Percentiles rank a stretch among this genome's conserved stretches.
phyloP scores from a whole-genome alignment of 1,140 invertebrate species.

The Drosophila ficusphila region DNA sequence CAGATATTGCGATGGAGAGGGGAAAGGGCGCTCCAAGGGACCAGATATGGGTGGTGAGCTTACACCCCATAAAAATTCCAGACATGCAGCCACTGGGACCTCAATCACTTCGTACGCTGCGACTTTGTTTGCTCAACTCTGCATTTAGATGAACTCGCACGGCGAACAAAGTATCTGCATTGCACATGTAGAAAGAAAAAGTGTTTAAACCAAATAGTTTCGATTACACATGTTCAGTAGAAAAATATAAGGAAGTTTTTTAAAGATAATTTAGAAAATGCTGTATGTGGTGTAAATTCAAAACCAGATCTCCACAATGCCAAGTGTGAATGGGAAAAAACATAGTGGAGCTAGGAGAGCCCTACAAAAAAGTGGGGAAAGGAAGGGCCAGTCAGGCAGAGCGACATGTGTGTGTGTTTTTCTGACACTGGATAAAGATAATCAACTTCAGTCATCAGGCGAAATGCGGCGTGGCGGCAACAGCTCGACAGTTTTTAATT shows the following conservation, averaged over 20 bases:
- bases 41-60: not conserved
- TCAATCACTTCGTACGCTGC: slow-evolving; percentile 48
- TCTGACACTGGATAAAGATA: slow-evolving; percentile 54
- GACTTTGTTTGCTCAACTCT: slow-evolving; percentile 36
- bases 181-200: not conserved
- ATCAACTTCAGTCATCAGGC: slow-evolving; percentile 64
- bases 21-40: not conserved
- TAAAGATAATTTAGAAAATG: too few relatives aligned
- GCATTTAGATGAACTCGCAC: slow-evolving; percentile 20
- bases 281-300: too few relatives aligned
- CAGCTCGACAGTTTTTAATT: slow-evolving; percentile 79
- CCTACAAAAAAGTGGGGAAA: not conserved
- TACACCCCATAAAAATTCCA: slow-evolving; percentile 19
- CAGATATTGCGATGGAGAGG: not conserved
- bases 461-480: slow-evolving; percentile 52
- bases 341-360: slow-evolving; percentile 5
- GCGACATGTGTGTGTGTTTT: slow-evolving; percentile 41
- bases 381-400: slow-evolving; percentile 16
- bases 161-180: not conserved
- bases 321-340: slow-evolving; percentile 24
- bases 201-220: too few relatives aligned
- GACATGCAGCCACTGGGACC: slow-evolving; percentile 22
- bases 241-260: too few relatives aligned
- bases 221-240: too few relatives aligned
- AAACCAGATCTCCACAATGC: slow-evolving; percentile 44